Base-by-base conservation (phyloP, 2,113 vertebrate genomes). In the Telmatochromis sp. region DNA sequence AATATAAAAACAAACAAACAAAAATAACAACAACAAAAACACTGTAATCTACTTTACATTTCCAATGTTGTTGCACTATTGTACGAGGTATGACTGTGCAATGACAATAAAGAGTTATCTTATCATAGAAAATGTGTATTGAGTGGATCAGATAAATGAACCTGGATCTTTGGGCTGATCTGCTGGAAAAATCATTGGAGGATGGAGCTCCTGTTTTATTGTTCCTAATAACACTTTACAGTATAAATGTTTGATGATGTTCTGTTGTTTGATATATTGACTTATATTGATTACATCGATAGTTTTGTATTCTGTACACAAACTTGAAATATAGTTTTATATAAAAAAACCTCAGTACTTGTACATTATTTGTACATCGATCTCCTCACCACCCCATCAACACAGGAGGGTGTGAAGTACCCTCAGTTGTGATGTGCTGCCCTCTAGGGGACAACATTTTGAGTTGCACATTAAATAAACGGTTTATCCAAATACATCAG, bases 351-450 rank as follows among this genome's bases (percentile, higher is more conserved):
- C 37, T 45, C 45, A n/a, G 2, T 12, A 5, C 17, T 51, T 31
- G 7, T 19, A 7, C 70, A 49, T 19, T 17, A 78, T 26, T 12
- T 13, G 57, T 15, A 51, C 26, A 82, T 15, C 0, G 12, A 6
- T 15, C 19, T 23, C 17, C 26, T 82, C 73, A 53, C 9, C 10
- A 35, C 17, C 23, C 9, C 70, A 35, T 33, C 73, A 31, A 49
- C 11, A 49, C 55, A 63, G 40, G 4, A n/a, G 40, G 1, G 19
- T 26, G 1, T n/a, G 82, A 17, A 23, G 3, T 23, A 5, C 28
- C 21, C 47, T 83, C 31, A 15, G 31, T 3, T 14, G 47, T 5
- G 5, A 28, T 83, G 2, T 82, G 86, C 88, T 90, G 86, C 81
- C 7, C 65, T 80, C 91, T 79, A 33, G 57, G 42, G 91, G 91